A percentile compares a stretch with the other conserved stretches of the same genome.
These are phyloP conservation scores for Cordilura impudica DNA, from an alignment of 2,888 invertebrate genomes.

Conservation along the genomic window DNA sequence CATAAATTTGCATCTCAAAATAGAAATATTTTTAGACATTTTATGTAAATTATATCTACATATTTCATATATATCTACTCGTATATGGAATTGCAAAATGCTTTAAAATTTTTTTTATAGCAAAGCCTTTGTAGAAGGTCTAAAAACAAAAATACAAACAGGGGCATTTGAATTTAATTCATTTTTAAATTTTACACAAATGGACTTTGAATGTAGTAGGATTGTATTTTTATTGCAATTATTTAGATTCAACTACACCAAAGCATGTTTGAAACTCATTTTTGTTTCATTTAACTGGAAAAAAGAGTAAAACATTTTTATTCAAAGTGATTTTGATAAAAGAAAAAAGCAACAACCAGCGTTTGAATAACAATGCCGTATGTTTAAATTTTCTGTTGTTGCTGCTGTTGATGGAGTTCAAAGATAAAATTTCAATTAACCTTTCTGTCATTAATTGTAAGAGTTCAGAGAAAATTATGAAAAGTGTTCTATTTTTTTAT, in stretches of 20 bases:
- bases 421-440: slow-evolving; percentile 60
- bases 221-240: slow-evolving; percentile 18
- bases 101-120: too few relatives aligned
- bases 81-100: background rate
- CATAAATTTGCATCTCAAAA: slow-evolving; percentile 73
- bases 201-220: slow-evolving; percentile 46
- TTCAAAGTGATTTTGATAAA: slow-evolving; percentile 42
- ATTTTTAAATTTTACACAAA: slow-evolving; percentile 21
- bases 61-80: background rate
- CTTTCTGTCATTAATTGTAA: slow-evolving; percentile 40
- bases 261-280: slow-evolving; percentile 36
- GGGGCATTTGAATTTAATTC: slow-evolving; percentile 11
- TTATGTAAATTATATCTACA: slow-evolving; percentile 49
- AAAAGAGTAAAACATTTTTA: slow-evolving; percentile 46
- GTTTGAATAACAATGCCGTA: background rate
- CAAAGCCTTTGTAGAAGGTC: too few relatives aligned
- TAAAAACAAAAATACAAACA: too few relatives aligned
- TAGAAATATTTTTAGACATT: slow-evolving; percentile 53
- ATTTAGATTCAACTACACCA: slow-evolving; percentile 49
- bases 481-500: too few relatives aligned
- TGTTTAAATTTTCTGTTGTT: background rate
- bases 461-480: background rate
- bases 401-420: slow-evolving; percentile 43
- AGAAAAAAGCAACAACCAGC: background rate
- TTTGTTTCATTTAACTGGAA: background rate